Base-by-base conservation (phyloP, 2,113 vertebrate genomes). In the Acrocephalus kingi region DNA sequence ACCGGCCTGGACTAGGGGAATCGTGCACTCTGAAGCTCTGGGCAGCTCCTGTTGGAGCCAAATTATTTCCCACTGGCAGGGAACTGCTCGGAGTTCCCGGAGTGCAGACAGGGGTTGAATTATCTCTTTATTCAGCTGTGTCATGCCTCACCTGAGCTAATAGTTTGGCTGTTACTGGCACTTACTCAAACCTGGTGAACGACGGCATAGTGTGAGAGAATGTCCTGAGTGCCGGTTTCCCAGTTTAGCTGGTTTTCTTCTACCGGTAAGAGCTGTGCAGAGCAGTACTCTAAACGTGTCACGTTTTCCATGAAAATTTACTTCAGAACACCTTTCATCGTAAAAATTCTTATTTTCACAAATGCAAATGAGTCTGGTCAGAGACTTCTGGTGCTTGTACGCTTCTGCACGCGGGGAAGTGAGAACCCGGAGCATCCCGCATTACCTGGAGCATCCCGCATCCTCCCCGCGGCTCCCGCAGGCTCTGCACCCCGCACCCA, bases 351-450 rank as follows among this genome's bases (percentile, higher is more conserved):
- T 11, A 5, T 43, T 74, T 73, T 22, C 24, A 31, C 33, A 6
- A 10, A 16, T 9, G 7, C 7, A 22, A 33, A 45, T 4, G 7
- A 24, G 11, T 11, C 69, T 54, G 24, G 3, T 8, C 35, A 5
- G 11, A 56, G 27, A 16, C 27, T 45, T 13, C 4, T 31, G 67
- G 4, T 23, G 3, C 15, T 63, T 5, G 27, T 24, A 3, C 0
- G 1, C n/a, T 24, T 58, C n/a, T 48, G 33, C 21, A 13, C 0
- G 3, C 0, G 5, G 37, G 27, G 43, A 13, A 45, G 10, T 10
- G 56, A n/a, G 49, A 17, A 12, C 31, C 67, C 3, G 10, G 33
- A 84, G 56, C 30, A 33, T 13, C 48, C 48, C 22, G 1, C 58
- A 15, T 2, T 10, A 4, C 46, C 45, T 9, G 33, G 59, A 56